Conservation (phyloP, 2,797 vertebrate species). For the Gallinago stenura region DNA sequence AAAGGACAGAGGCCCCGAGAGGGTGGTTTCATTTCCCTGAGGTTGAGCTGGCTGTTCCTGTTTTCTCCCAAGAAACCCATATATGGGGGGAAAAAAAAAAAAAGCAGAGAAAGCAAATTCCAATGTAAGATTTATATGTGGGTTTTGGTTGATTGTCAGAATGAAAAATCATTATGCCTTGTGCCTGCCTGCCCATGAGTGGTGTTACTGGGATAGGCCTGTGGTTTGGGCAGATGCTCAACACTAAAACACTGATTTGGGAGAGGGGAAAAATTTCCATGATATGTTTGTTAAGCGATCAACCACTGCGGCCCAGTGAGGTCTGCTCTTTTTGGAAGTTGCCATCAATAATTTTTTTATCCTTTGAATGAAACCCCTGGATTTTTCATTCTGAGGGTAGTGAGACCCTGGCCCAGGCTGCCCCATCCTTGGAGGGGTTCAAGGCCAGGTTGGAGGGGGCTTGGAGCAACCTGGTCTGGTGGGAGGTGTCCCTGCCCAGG, state of each 20-base stretch:
- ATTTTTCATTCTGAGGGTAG: too few relatives aligned
- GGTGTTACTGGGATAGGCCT: not conserved
- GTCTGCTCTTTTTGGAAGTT: not conserved
- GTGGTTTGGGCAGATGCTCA: not conserved
- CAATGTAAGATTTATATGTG: not conserved
- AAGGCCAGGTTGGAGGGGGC: too few relatives aligned
- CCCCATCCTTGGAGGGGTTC: too few relatives aligned
- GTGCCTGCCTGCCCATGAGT: not conserved
- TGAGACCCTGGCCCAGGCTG: too few relatives aligned
- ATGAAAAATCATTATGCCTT: not conserved
- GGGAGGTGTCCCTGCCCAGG: too few relatives aligned
- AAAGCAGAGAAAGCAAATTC: not conserved
- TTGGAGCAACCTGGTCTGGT: too few relatives aligned
- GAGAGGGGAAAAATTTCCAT: too few relatives aligned
- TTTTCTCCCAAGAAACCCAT: not conserved
- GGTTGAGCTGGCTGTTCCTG: not conserved
- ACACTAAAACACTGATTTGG: not conserved
- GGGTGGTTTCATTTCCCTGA: not conserved
- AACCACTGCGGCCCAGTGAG: not conserved
- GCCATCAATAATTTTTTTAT: not conserved
- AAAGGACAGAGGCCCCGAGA: not conserved
- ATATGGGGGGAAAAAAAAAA: too few relatives aligned
- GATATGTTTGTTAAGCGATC: not conserved
- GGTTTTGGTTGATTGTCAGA: not conserved
- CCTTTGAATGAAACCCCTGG: not conserved